phyloP scores from a whole-genome alignment of 37 sponge, comb jelly and placozoan species.

The Aphrocallistes beatrix region DNA sequence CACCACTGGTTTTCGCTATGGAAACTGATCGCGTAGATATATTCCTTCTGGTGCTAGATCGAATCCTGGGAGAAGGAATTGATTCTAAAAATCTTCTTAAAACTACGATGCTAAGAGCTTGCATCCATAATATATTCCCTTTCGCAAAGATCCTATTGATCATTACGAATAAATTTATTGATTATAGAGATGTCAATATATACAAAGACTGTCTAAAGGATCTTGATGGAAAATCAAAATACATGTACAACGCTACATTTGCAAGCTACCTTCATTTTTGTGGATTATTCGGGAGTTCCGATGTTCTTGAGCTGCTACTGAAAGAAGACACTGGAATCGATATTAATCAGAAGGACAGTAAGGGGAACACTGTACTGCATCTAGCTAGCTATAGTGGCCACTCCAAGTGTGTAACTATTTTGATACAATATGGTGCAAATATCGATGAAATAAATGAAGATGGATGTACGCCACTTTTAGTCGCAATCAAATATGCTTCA shows the following conservation, averaged over 20 bases:
- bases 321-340: not conserved
- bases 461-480: not conserved
- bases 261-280: slow-evolving; percentile 1
- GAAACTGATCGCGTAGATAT: not conserved
- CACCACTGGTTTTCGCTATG: not conserved
- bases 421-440: not conserved
- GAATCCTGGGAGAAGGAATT: not conserved
- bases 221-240: not conserved
- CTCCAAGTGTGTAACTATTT: not conserved
- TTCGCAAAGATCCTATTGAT: not conserved
- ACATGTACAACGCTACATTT: not conserved
- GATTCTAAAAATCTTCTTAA: not conserved
- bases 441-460: not conserved
- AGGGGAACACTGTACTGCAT: not conserved
- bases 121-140: not conserved
- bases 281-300: not conserved
- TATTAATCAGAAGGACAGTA: not conserved
- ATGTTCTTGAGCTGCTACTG: not conserved
- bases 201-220: not conserved
- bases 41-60: not conserved
- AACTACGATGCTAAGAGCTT: not conserved
- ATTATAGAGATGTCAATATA: not conserved
- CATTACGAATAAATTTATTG: not conserved
- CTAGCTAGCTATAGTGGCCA: not conserved
- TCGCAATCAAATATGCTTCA: not conserved